Conservation (phyloP, 2,797 vertebrate genomes). For the Melanogrammus aeglefinus region DNA sequence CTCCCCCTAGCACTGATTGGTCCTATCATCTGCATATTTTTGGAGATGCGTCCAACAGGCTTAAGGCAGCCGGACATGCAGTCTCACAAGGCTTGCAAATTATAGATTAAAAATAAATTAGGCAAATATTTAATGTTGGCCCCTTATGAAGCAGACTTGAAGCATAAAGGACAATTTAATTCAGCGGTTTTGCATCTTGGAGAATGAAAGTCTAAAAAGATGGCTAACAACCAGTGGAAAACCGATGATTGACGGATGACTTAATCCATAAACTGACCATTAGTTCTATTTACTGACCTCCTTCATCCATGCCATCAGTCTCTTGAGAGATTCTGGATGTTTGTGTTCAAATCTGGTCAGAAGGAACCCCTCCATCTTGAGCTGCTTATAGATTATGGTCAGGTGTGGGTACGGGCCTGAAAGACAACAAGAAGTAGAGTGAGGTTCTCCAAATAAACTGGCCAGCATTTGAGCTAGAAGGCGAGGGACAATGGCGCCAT, state of each 20-base stretch:
- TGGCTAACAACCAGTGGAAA: neutral
- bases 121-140: neutral
- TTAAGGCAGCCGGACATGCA: too few species aligned
- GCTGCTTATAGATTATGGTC: slow-evolving; percentile 73
- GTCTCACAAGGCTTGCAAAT: neutral
- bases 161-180: neutral
- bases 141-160: neutral
- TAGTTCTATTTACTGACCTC: slow-evolving; percentile 65
- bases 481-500: neutral
- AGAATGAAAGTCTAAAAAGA: too few species aligned
- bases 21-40: neutral
- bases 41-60: neutral
- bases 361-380: slow-evolving; percentile 83
- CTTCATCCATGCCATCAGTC: slow-evolving; percentile 76
- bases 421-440: neutral
- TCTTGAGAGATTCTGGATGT: slow-evolving; percentile 68
- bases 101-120: neutral
- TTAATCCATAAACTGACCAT: too few species aligned
- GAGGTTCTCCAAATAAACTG: neutral
- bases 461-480: neutral
- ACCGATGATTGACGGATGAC: neutral
- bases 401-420: slow-evolving; percentile 69
- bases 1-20: neutral
- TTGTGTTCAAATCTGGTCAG: slow-evolving; percentile 68
- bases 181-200: neutral